Evolutionary conservation across 2,888 invertebrate genomes (phyloP).

Genomic region (Morinoia aosen): DNA sequence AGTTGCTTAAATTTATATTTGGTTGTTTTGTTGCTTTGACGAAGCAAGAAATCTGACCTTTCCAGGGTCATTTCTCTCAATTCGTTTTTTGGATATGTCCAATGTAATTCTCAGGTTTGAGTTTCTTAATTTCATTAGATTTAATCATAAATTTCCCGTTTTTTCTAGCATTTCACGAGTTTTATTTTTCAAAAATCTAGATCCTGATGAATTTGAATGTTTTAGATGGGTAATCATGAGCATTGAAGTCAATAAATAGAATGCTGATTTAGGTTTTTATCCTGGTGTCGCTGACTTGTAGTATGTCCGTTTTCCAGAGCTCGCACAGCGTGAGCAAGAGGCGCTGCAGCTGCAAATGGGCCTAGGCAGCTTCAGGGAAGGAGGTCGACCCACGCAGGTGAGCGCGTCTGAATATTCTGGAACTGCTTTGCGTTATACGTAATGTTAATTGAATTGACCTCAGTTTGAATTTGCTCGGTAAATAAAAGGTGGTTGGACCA

Average conservation of each 20-base stretch:
- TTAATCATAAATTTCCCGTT: too few relatives aligned
- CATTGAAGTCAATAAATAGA: too few relatives aligned
- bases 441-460: background rate
- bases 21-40: too few relatives aligned
- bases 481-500: background rate
- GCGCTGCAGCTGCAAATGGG: slow-evolving; percentile 50
- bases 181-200: background rate
- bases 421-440: background rate
- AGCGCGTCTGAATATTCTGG: background rate
- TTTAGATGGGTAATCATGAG: too few relatives aligned
- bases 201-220: too few relatives aligned
- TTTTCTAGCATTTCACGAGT: background rate
- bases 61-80: too few relatives aligned
- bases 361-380: slow-evolving; percentile 34
- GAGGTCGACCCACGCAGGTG: background rate
- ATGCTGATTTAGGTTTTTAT: too few relatives aligned
- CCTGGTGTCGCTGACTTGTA: background rate
- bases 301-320: slow-evolving; percentile 9
- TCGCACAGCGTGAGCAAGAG: slow-evolving; percentile 55
- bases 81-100: too few relatives aligned
- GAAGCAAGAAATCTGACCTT: too few relatives aligned
- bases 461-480: background rate
- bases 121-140: too few relatives aligned
- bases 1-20: too few relatives aligned
- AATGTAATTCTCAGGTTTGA: too few relatives aligned